These are phyloP conservation scores for Ennomos erosarius DNA, from an alignment of 2,888 invertebrate genomes.

Conservation along the genomic window DNA sequence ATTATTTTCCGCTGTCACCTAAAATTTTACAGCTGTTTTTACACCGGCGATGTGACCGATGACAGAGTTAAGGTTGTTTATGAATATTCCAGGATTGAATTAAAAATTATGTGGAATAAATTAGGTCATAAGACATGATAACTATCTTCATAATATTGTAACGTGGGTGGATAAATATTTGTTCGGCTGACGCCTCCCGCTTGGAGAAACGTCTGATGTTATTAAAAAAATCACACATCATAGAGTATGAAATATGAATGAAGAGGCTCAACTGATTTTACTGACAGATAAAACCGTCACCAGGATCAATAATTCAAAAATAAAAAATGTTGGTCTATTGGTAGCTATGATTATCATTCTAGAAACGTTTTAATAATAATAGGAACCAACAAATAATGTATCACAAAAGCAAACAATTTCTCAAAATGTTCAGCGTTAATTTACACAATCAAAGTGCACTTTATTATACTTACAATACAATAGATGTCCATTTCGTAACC, in stretches of 20 bases:
- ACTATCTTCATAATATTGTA: conserved; percentile 63
- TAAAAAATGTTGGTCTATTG: conserved; percentile 6
- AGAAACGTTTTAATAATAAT: no score
- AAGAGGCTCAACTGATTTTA: conserved; percentile 28
- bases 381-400: not conserved
- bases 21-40: conserved; percentile 79
- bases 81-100: conserved; percentile 68
- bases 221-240: conserved; percentile 44
- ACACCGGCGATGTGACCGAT: conserved; percentile 72
- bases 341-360: no score
- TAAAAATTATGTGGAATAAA: conserved; percentile 73
- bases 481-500: conserved; percentile 72
- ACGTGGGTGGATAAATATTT: conserved; percentile 57
- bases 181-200: conserved; percentile 49
- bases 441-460: conserved; percentile 73
- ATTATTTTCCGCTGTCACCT: conserved; percentile 75
- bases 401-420: conserved; percentile 24
- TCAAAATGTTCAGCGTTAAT: conserved; percentile 50
- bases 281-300: conserved; percentile 29
- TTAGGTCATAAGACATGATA: conserved; percentile 63
- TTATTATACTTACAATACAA: conserved; percentile 71
- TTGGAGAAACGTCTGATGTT: conserved; percentile 48
- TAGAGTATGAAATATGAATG: conserved; percentile 35
- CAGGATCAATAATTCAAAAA: conserved; percentile 17
- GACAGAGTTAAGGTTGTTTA: conserved; percentile 82